Evolutionary conservation across 2,888 invertebrate species (phyloP).

Genomic region (Scaptomyza tumidula): DNA sequence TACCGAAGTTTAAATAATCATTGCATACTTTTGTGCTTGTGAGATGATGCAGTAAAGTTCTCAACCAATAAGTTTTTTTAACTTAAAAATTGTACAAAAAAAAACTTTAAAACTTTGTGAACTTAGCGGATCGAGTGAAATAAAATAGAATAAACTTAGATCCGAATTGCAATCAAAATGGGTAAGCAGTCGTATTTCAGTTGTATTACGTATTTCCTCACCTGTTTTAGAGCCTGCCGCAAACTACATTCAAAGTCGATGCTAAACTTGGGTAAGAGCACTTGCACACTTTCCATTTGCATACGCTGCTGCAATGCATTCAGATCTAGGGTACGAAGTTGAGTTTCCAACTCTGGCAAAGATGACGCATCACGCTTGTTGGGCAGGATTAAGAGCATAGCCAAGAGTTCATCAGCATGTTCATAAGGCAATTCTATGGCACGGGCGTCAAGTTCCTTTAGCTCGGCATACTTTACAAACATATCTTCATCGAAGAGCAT

Average conservation of each 20-base stretch:
- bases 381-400: slow-evolving; percentile 92
- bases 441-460: slow-evolving; percentile 86
- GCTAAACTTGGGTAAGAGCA: slow-evolving; percentile 92
- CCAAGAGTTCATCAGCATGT: slow-evolving; percentile 85
- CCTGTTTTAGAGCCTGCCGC: slow-evolving; percentile 84
- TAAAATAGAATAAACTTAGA: background rate
- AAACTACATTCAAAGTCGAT: slow-evolving; percentile 89
- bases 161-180: background rate
- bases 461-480: slow-evolving; percentile 85
- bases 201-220: slow-evolving; percentile 21
- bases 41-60: background rate
- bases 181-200: too few relatives aligned
- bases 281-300: slow-evolving; percentile 86
- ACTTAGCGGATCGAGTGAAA: background rate
- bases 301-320: slow-evolving; percentile 85
- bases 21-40: background rate
- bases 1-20: background rate
- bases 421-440: slow-evolving; percentile 90
- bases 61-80: background rate
- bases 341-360: slow-evolving; percentile 87
- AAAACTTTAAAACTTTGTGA: background rate
- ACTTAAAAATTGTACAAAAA: background rate
- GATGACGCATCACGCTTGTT: slow-evolving; percentile 87
- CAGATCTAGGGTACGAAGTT: slow-evolving; percentile 87
- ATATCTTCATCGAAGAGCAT: slow-evolving; percentile 86